Conservation (phyloP, 1,140 invertebrate species). For the Drosophila miranda region DNA sequence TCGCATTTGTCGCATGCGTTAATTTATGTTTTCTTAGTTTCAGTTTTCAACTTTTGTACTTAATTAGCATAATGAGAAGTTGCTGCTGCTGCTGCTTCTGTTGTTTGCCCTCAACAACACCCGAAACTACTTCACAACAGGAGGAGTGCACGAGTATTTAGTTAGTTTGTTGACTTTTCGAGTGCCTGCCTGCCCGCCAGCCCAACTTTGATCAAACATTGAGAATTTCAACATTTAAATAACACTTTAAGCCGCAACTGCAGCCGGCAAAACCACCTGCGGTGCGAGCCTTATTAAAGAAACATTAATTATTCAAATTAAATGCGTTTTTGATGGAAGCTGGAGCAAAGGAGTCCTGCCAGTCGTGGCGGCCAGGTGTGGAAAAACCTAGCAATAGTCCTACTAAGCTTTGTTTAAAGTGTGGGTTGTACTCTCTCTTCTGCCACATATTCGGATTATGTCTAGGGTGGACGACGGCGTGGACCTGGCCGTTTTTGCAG, state of each 20-base stretch:
- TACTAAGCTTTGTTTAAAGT: too few relatives aligned
- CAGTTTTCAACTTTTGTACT: slow-evolving; percentile 48
- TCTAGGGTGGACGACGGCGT: too few relatives aligned
- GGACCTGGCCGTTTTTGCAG: too few relatives aligned
- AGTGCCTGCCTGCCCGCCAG: slow-evolving; percentile 47
- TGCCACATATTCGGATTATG: too few relatives aligned
- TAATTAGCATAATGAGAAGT: slow-evolving; percentile 64
- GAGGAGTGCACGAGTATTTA: slow-evolving; percentile 32
- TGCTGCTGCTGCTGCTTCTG: slow-evolving; percentile 29
- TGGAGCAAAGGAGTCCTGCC: too few relatives aligned
- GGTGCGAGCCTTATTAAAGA: too few relatives aligned
- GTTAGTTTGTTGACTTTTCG: slow-evolving; percentile 55
- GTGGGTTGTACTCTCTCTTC: too few relatives aligned
- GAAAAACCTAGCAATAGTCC: too few relatives aligned
- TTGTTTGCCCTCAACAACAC: slow-evolving; percentile 29
- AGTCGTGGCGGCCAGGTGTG: too few relatives aligned
- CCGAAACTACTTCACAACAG: slow-evolving; percentile 37
- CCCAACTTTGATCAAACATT: slow-evolving; percentile 41
- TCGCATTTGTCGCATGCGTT: slow-evolving; percentile 70
- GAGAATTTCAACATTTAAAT: slow-evolving; percentile 21
- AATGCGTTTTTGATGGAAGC: too few relatives aligned
- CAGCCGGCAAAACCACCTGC: background rate
- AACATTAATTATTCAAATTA: too few relatives aligned
- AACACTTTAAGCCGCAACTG: background rate
- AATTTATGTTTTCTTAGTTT: slow-evolving; percentile 64